These are phyloP conservation scores for Silurus asotus DNA, from an alignment of 2,113 vertebrate genomes.

Conservation along the genomic window DNA sequence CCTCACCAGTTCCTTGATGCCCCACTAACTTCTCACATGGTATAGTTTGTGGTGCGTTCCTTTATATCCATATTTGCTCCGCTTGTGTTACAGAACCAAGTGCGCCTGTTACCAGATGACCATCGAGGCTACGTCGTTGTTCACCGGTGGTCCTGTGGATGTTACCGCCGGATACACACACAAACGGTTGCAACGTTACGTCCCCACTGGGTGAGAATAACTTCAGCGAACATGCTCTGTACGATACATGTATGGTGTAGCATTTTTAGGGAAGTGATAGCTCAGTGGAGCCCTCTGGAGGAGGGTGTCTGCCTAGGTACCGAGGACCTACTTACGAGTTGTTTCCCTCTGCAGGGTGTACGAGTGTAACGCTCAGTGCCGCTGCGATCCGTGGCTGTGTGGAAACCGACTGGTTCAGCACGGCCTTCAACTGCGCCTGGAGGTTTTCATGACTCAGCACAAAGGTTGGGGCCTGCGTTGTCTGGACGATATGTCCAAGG, in stretches of 20 bases:
- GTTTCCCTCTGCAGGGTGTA: slow-evolving; percentile 71
- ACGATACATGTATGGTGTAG: neutral
- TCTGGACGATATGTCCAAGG: slow-evolving; percentile 83
- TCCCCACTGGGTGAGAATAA: slow-evolving; percentile 80
- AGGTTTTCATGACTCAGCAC: slow-evolving; percentile 87
- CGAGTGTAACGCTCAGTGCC: slow-evolving; percentile 83
- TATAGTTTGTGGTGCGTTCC: neutral
- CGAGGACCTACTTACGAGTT: neutral
- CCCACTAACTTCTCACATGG: neutral
- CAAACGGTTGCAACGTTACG: slow-evolving; percentile 80
- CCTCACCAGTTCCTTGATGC: neutral
- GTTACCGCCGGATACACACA: slow-evolving; percentile 79
- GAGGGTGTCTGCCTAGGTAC: too few species aligned
- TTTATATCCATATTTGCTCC: neutral
- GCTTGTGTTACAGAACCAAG: slow-evolving; percentile 69
- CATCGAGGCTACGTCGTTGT: slow-evolving; percentile 78
- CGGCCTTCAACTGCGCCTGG: slow-evolving; percentile 81
- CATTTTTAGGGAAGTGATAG: too few species aligned
- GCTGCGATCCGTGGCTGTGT: slow-evolving; percentile 81
- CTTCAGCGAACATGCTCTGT: neutral
- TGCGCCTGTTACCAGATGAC: slow-evolving; percentile 86
- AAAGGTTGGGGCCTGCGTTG: slow-evolving; percentile 89
- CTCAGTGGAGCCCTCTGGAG: too few species aligned
- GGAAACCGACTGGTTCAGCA: slow-evolving; percentile 86
- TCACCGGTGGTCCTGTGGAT: slow-evolving; percentile 76